Percentiles rank a stretch among this genome's conserved stretches.
These are phyloP conservation scores for Drosophila neoperkinsi DNA, from an alignment of 2,888 invertebrate genomes.

Conservation along the genomic window DNA sequence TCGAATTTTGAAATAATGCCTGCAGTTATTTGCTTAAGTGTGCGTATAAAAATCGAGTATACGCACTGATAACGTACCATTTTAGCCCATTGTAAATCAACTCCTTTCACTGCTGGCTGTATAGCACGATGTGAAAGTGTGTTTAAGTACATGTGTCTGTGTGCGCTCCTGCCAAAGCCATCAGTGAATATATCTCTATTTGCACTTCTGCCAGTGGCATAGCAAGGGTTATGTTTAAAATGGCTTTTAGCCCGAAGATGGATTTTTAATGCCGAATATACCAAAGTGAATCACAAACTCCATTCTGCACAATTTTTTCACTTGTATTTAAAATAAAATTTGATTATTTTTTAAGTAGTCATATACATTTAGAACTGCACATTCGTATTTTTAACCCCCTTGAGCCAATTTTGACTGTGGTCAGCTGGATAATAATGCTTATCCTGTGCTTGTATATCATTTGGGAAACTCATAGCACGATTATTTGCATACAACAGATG, in stretches of 20 bases:
- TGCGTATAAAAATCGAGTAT: conserved; percentile 80
- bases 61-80: conserved; percentile 73
- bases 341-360: neutral
- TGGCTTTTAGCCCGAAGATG: neutral
- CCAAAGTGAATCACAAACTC: neutral
- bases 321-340: neutral
- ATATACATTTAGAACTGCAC: neutral
- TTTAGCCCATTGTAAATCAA: conserved; percentile 56
- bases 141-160: conserved; percentile 5
- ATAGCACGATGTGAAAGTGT: conserved; percentile 13
- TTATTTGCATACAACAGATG: conserved; percentile 37
- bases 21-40: conserved; percentile 79
- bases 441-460: conserved; percentile 9
- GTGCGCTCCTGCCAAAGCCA: conserved; percentile 9
- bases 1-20: conserved; percentile 80
- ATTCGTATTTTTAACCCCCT: neutral
- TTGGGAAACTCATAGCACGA: conserved; percentile 14
- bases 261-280: neutral
- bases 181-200: conserved; percentile 21
- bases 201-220: conserved; percentile 40
- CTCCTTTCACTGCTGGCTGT: conserved; percentile 23
- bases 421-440: conserved; percentile 1
- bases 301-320: neutral
- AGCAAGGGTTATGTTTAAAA: conserved; percentile 6
- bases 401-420: neutral